Evolutionary conservation across 2,888 invertebrate genomes (phyloP), one percentile per base, ranked within the genome.

Genomic region (Macrosoma leucophasiata): DNA sequence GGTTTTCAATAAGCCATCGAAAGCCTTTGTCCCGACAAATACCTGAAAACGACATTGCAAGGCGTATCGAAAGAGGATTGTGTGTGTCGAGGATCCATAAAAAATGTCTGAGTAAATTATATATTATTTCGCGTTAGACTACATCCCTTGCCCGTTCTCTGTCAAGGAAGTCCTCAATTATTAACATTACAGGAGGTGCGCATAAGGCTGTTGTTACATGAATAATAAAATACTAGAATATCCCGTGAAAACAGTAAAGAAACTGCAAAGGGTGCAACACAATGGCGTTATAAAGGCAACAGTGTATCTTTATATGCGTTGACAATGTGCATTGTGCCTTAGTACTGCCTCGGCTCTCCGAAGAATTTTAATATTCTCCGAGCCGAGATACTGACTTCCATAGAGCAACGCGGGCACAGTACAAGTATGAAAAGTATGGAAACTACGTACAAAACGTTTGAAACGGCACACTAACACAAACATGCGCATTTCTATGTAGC

Each of bases 211-310:
- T 71, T 66, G 67, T 74, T 68, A 65, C 66, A 74, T 78, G 72
- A 78, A 81, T 81, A 81, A 81, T 81, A 79, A 72, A 81, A 73
- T 55, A 56, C 58, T 58, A 62, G 72, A 71, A 79, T 69, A 72
- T 64, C 59, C 70, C 62, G 67, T 71, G 72, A 68, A 74, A 71
- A 74, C 63, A 63, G 68, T 60, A 64, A 74, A 74, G 74, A 67
- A 74, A 70, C 64, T 62, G 69, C 69, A 66, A 63, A 65, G 75
- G 72, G 54, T 62, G 74, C 66, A 61, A 55, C 61, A 82, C 82
- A 82, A 82, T 81, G 58, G 76, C 53, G 62, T 59, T 75, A 70
- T 78, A 73, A 78, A 78, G 55, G 78, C 77, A 74, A 79, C 81
- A 76, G 46, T 79, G 77, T 79, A 71, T 68, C 65, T 77, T 78